Evolutionary conservation across 2,888 invertebrate species (phyloP), one percentile per base, ranked within the genome.

Genomic region (Lamellibrachia satsuma): DNA sequence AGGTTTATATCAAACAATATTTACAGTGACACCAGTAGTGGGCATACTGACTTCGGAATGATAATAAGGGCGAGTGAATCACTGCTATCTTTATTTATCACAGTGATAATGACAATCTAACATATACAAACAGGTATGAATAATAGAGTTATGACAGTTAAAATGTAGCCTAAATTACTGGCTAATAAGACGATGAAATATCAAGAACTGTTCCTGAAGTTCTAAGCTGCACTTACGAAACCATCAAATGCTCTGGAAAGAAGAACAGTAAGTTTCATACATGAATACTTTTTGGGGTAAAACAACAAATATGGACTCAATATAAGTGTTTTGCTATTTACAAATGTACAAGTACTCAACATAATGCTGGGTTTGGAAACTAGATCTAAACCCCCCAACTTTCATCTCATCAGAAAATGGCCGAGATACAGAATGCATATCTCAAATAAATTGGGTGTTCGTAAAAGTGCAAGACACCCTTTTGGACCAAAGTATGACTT

Each of bases 321-420:
- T 75, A 75, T 22, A 22, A 75, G 3, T 22, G 75, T 75, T 75
- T 55, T 75, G 22, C n/a, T 75, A 75, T 75, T 75, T 75, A 75
- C 75, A 75, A 75, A 75, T 75, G 75, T 75, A 75, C 75, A 75
- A 75, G 22, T 75, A 75, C 75, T 75, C 75, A 75, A 22, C 75
- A 75, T 15, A 75, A 75, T 22, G 75, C 75, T 75, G 75, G 15
- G n/a, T 75, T 75, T 15, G n/a, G 75, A 75, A 75, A n/a, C 75
- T 75, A 15, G 22, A 75, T 75, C 75, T 22, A 75, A 75, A 75
- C n/a, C 75, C 11, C 75, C 15, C n/a, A 22, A 75, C 15, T 22
- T 7, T 55, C 55, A 75, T 75, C 75, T 75, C 75, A 3, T 75
- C 75, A 75, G 75, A 15, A 75, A 4, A 75, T 22, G 11, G 39